Evolutionary conservation across 2,888 invertebrate genomes (phyloP).

Genomic region (Eledone cirrhosa): DNA sequence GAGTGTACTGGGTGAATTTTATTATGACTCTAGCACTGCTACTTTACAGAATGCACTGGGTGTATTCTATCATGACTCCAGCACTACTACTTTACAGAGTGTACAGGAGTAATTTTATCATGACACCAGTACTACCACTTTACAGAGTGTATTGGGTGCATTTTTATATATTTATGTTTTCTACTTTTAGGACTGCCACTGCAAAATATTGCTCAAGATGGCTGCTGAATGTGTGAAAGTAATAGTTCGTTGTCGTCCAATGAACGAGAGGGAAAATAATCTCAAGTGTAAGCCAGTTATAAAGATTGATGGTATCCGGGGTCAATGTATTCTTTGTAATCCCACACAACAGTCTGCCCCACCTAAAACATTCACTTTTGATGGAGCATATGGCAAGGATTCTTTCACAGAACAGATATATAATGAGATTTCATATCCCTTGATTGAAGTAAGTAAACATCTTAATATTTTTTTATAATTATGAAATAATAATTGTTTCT

Average conservation of each 20-base stretch:
- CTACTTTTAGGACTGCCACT: neutral
- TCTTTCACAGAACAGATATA: constrained; percentile 86
- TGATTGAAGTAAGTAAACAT: constrained; percentile 75
- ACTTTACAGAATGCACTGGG: no score
- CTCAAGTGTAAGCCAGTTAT: constrained; percentile 74
- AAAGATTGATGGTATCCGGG: constrained; percentile 72
- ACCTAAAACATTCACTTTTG: constrained; percentile 76
- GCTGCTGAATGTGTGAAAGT: constrained; percentile 79
- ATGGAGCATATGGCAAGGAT: constrained; percentile 81
- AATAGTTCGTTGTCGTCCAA: constrained; percentile 85
- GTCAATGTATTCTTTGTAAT: constrained; percentile 70
- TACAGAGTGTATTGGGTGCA: no score
- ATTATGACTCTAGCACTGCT: no score
- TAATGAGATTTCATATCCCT: constrained; percentile 84
- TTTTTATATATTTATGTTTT: no score
- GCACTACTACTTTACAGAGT: no score
- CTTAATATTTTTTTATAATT: neutral
- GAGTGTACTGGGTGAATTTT: no score
- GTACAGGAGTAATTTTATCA: no score
- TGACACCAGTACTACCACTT: no score
- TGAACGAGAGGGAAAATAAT: constrained; percentile 79
- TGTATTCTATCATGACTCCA: no score
- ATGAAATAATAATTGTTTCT: neutral
- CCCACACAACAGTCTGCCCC: constrained; percentile 58
- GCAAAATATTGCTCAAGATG: constrained; percentile 27